Conservation (phyloP, 1,140 invertebrate genomes). For the Bactericera cockerelli region DNA sequence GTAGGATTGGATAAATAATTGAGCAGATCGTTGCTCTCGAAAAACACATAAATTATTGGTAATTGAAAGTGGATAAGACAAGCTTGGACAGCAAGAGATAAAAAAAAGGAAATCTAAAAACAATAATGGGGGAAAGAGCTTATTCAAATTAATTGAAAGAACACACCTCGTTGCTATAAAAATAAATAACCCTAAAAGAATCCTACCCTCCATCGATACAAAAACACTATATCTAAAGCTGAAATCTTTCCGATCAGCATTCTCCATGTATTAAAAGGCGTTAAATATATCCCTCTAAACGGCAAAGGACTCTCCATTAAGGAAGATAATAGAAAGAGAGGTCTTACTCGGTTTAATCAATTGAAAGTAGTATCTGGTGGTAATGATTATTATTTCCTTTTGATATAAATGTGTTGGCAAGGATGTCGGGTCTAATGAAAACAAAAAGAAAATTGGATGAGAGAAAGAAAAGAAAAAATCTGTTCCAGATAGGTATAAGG, state of each 20-base stretch:
- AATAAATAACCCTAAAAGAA: conserved; percentile 6
- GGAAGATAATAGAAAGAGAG: background rate
- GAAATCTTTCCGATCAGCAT: conserved; percentile 7
- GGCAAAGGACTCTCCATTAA: background rate
- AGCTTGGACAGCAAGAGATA: too few species aligned
- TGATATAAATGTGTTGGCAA: conserved; percentile 1
- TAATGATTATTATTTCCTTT: background rate
- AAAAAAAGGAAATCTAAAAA: background rate
- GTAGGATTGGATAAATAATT: too few species aligned
- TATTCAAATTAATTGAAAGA: conserved; percentile 6
- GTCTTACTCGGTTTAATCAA: background rate
- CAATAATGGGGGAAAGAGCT: conserved; percentile 6
- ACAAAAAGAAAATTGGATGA: background rate
- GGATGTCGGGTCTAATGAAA: conserved; percentile 5
- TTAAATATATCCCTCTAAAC: conserved; percentile 6
- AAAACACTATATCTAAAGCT: background rate
- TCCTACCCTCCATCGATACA: too few species aligned
- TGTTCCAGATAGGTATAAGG: background rate
- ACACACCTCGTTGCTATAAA: background rate
- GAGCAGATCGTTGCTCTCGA: too few species aligned
- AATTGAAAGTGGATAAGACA: too few species aligned
- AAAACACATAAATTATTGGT: too few species aligned
- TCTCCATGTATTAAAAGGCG: background rate
- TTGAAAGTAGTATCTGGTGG: conserved; percentile 4
- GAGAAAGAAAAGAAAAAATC: too few species aligned